Evolutionary conservation across 2,888 invertebrate species (phyloP).

Genomic region (Epistrophe eligans): DNA sequence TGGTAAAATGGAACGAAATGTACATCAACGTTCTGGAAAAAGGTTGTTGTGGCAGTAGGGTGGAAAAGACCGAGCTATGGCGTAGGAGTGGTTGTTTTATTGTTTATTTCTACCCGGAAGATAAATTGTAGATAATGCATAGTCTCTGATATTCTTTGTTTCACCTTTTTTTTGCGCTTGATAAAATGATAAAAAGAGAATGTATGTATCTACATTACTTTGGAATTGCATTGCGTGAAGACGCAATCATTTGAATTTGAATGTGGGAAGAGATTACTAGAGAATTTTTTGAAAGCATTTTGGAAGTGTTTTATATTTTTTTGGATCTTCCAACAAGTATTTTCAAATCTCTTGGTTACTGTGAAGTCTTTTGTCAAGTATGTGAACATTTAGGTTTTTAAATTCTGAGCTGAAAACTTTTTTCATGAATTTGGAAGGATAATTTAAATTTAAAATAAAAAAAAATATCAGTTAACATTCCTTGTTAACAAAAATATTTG

Average conservation of each 20-base stretch:
- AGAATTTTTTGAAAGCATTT: too few relatives aligned
- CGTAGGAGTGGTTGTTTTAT: conserved; percentile 10
- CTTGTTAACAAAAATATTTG: too few relatives aligned
- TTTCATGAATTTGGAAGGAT: too few relatives aligned
- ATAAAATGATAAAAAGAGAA: background rate
- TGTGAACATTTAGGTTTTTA: too few relatives aligned
- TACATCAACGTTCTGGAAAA: background rate
- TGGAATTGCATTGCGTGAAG: background rate
- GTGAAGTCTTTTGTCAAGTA: too few relatives aligned
- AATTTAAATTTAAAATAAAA: too few relatives aligned
- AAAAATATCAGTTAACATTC: too few relatives aligned
- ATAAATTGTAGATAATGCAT: conserved; percentile 2
- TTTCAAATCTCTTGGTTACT: too few relatives aligned
- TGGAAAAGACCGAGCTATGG: background rate
- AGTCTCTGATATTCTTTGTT: background rate
- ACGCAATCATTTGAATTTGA: background rate
- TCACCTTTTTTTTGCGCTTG: background rate
- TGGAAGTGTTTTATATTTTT: too few relatives aligned
- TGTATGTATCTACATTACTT: background rate
- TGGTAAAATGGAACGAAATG: background rate
- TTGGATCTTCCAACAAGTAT: too few relatives aligned
- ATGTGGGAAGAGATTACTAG: too few relatives aligned
- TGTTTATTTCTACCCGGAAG: conserved; percentile 27
- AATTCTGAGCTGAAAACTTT: too few relatives aligned
- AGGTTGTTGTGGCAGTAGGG: background rate